These are phyloP conservation scores for Callorhinus ursinus DNA, from an alignment of 2,113 vertebrate species.

Conservation along the genomic window DNA sequence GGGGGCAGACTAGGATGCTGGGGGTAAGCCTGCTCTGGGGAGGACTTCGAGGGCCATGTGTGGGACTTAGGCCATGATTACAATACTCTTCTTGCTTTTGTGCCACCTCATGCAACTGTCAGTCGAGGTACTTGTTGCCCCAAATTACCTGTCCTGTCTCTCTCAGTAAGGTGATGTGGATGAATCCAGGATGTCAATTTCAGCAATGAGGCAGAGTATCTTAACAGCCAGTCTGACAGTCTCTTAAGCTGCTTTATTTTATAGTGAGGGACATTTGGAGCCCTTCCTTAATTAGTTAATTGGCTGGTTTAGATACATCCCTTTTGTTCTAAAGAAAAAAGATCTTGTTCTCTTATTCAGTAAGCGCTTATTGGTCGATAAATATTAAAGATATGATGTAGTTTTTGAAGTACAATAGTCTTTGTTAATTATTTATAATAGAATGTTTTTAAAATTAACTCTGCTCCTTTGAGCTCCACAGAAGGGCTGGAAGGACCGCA, in stretches of 20 bases:
- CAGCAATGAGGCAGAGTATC: neutral
- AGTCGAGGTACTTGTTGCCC: neutral
- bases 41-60: neutral
- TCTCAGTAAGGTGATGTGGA: neutral
- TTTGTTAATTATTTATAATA: conserved; percentile 35
- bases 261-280: neutral
- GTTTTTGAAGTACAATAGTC: neutral
- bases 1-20: too few species aligned
- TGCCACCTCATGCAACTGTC: neutral
- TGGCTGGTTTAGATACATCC: neutral
- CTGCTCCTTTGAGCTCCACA: neutral
- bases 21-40: neutral
- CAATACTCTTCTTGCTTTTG: neutral
- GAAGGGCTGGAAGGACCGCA: neutral
- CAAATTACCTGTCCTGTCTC: neutral
- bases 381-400: neutral
- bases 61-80: neutral
- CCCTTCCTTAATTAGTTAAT: neutral
- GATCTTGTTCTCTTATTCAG: neutral
- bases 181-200: neutral
- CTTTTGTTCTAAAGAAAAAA: neutral
- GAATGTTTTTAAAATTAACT: conserved; percentile 25
- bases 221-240: neutral
- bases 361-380: neutral
- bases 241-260: neutral